Evolutionary conservation across 2,797 vertebrate species (phyloP).

Genomic region (Sebastes kiyomatsui): DNA sequence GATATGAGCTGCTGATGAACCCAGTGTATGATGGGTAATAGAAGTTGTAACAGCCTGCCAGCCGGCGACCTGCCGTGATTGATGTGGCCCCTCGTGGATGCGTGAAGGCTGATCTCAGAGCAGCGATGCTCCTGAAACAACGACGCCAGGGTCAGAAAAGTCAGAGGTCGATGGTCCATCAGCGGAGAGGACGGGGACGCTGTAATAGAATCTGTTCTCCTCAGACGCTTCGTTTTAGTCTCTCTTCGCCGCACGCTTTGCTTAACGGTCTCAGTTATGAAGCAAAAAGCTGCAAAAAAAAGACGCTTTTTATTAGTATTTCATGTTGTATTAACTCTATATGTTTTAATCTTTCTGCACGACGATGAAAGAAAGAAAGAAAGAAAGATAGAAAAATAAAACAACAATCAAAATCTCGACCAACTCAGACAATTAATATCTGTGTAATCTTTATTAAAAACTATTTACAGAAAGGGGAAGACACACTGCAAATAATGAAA

Average conservation of each 20-base stretch:
- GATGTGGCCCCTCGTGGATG: constrained; percentile 7
- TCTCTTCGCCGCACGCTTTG: neutral
- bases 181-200: neutral
- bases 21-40: constrained; percentile 16
- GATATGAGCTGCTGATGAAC: constrained; percentile 17
- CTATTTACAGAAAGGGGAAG: too few relatives aligned
- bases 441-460: too few relatives aligned
- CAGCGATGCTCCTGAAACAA: neutral
- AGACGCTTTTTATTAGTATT: neutral
- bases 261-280: too few relatives aligned
- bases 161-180: constrained; percentile 17
- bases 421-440: too few relatives aligned
- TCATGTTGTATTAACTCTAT: neutral
- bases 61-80: constrained; percentile 26
- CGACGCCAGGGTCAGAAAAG: constrained; percentile 12
- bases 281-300: too few relatives aligned
- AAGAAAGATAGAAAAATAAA: too few relatives aligned
- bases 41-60: constrained; percentile 13
- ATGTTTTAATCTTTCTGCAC: neutral
- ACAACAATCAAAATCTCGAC: too few relatives aligned
- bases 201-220: neutral
- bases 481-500: too few relatives aligned
- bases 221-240: neutral
- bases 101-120: too few relatives aligned
- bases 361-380: too few relatives aligned